Percentiles rank a stretch among this genome's conserved stretches.
phyloP scores from a whole-genome alignment of 1,140 invertebrate species.

The Pectinophora gossypiella region DNA sequence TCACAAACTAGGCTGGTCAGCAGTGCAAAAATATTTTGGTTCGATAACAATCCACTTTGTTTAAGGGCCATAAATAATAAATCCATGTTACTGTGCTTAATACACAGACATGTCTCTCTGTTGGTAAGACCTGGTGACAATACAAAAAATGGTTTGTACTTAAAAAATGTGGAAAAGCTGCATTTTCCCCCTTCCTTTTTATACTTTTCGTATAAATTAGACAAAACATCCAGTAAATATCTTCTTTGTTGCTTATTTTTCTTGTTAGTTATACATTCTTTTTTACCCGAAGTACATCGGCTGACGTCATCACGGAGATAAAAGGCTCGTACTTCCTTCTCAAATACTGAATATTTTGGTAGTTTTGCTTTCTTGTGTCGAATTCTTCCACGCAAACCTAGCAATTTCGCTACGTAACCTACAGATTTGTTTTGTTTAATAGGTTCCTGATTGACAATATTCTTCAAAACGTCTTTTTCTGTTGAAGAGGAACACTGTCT shows the following conservation, averaged over 20 bases:
- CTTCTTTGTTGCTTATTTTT: slow-evolving; percentile 20
- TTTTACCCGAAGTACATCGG: slow-evolving; percentile 19
- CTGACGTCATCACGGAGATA: slow-evolving; percentile 18
- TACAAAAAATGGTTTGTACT: slow-evolving; percentile 20
- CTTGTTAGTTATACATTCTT: slow-evolving; percentile 14
- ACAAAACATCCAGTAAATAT: slow-evolving; percentile 13
- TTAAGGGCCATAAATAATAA: slow-evolving; percentile 10
- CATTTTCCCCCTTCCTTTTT: slow-evolving; percentile 12
- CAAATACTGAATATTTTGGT: not conserved
- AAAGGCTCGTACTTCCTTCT: slow-evolving; percentile 9
- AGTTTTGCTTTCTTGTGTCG: not conserved
- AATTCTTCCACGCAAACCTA: slow-evolving; percentile 10
- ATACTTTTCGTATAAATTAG: slow-evolving; percentile 17
- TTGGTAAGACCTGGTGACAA: slow-evolving; percentile 10
- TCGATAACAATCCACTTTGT: slow-evolving; percentile 3
- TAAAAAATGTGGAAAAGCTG: slow-evolving; percentile 15
- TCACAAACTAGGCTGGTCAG: slow-evolving; percentile 5
- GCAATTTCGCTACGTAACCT: not conserved
- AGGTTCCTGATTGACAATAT: slow-evolving; percentile 5
- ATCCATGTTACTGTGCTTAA: slow-evolving; percentile 16
- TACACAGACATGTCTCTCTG: slow-evolving; percentile 18
- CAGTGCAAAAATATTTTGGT: no score
- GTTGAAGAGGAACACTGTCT: no score
- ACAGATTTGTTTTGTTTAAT: slow-evolving; percentile 9
- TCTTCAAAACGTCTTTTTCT: slow-evolving; percentile 15